Conservation (phyloP, 1,140 invertebrate genomes). For the Papilio dardanus region DNA sequence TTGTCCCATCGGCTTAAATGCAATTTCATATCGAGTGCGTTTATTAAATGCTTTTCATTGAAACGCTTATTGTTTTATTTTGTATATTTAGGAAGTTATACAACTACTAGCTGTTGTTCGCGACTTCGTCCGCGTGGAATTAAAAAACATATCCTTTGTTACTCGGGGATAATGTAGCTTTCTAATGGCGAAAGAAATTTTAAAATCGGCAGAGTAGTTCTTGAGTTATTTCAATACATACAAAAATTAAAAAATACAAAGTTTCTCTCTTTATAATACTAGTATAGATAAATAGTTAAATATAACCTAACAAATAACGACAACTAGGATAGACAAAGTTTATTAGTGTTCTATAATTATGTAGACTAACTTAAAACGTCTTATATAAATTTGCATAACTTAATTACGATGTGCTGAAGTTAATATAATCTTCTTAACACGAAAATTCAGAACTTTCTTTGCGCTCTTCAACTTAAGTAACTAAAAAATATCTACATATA, state of each 20-base stretch:
- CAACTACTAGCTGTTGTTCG: too few relatives aligned
- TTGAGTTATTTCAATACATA: too few relatives aligned
- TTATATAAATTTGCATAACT: constrained; percentile 24
- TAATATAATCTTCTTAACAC: constrained; percentile 20
- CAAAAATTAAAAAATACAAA: too few relatives aligned
- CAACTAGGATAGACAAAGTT: not conserved
- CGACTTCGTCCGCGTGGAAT: too few relatives aligned
- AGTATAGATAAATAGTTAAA: too few relatives aligned
- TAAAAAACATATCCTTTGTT: too few relatives aligned
- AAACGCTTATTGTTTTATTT: not conserved
- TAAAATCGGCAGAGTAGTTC: too few relatives aligned
- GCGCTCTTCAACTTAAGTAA: not conserved
- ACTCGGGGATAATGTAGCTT: too few relatives aligned
- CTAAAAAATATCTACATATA: not conserved
- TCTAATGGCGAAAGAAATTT: too few relatives aligned
- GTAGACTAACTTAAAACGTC: not conserved
- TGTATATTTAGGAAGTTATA: too few relatives aligned
- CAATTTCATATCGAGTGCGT: constrained; percentile 55
- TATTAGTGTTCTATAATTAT: constrained; percentile 7
- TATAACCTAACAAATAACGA: not conserved
- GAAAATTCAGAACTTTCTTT: constrained; percentile 10
- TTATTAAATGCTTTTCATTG: constrained; percentile 4
- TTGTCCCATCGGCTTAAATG: constrained; percentile 63
- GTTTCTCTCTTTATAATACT: too few relatives aligned
- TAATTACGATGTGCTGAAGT: constrained; percentile 23